phyloP scores from a whole-genome alignment of 1,140 invertebrate species.

The Thalassaphorura encarpata region DNA sequence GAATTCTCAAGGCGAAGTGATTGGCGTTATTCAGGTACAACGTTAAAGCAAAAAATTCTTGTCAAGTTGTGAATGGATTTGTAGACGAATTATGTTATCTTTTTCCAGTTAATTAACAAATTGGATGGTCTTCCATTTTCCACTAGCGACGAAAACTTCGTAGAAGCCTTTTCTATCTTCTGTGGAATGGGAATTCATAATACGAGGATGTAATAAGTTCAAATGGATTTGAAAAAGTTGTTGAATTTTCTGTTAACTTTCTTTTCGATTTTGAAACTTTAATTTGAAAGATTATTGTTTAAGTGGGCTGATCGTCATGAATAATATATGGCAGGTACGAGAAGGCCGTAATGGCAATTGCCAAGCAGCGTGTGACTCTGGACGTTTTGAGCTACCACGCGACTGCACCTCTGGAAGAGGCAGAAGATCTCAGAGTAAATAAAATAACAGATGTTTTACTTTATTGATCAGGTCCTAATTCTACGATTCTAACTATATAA shows the following conservation, averaged over 20 bases:
- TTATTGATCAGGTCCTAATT: background rate
- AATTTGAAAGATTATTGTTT: too few relatives aligned
- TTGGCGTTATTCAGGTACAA: conserved; percentile 75
- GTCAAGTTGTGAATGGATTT: background rate
- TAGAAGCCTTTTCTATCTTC: conserved; percentile 94
- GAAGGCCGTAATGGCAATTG: conserved; percentile 81
- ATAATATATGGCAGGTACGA: conserved; percentile 65
- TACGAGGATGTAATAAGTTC: conserved; percentile 68
- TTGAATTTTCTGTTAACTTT: background rate
- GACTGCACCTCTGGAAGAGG: conserved; percentile 79
- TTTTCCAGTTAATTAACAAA: conserved; percentile 73
- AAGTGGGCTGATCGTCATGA: conserved; percentile 4
- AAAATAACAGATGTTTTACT: background rate
- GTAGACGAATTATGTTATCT: too few relatives aligned
- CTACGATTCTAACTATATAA: too few relatives aligned
- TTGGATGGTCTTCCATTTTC: conserved; percentile 78
- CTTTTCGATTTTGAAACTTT: conserved; percentile 4
- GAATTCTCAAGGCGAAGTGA: conserved; percentile 75
- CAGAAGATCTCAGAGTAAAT: conserved; percentile 66
- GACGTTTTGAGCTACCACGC: conserved; percentile 95
- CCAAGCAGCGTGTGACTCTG: conserved; percentile 88
- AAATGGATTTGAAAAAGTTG: background rate
- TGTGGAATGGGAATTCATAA: conserved; percentile 97
- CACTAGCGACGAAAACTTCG: conserved; percentile 85
- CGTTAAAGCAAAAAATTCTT: background rate